Evolutionary conservation across 2,113 vertebrate species (phyloP).

Genomic region (Centropus unirufus): DNA sequence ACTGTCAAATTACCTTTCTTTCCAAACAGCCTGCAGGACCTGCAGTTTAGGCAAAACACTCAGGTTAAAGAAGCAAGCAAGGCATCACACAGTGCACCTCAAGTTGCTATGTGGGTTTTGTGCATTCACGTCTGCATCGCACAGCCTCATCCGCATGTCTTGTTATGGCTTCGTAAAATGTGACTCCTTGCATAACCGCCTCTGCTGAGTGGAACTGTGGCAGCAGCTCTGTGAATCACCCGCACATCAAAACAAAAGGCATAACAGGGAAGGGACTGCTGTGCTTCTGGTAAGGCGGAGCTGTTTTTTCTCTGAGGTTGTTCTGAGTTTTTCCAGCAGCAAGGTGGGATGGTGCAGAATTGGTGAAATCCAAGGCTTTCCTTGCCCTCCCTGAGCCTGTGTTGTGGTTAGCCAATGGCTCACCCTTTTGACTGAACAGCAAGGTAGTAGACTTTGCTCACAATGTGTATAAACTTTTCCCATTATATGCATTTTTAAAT

Average conservation of each 20-base stretch:
- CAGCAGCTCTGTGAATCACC: background rate
- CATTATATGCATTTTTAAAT: background rate
- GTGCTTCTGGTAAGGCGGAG: background rate
- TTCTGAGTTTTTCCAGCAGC: background rate
- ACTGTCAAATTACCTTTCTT: background rate
- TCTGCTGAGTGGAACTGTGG: background rate
- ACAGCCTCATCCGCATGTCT: background rate
- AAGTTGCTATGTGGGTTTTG: background rate
- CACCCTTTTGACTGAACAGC: background rate
- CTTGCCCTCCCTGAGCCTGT: background rate
- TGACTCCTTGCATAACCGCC: accelerated
- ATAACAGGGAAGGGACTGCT: accelerated
- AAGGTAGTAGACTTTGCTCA: background rate
- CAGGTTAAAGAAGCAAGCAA: background rate
- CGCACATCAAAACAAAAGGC: background rate
- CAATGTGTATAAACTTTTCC: background rate
- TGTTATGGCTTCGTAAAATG: accelerated
- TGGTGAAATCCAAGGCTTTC: background rate
- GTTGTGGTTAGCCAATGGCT: background rate
- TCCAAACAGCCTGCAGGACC: background rate
- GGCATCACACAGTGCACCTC: background rate
- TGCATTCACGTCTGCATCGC: accelerated
- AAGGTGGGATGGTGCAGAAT: background rate
- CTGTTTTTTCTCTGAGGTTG: background rate
- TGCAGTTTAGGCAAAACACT: background rate